Evolutionary conservation across 2,888 invertebrate species (phyloP).

Genomic region (Dendrolimus pini): DNA sequence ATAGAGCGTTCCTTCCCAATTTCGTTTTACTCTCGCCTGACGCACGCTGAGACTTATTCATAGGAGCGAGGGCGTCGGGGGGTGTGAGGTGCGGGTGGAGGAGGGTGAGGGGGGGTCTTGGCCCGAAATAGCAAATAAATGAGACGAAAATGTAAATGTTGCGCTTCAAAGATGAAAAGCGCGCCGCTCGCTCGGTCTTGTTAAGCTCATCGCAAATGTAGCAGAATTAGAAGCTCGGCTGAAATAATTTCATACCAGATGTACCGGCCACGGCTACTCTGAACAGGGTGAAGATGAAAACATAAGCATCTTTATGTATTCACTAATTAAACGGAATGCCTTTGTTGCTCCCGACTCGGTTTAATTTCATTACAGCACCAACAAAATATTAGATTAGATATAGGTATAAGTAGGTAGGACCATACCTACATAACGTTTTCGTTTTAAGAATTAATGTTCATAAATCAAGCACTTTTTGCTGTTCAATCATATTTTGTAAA

Average conservation of each 20-base stretch:
- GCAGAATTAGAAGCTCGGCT: constrained; percentile 70
- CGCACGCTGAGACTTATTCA: constrained; percentile 71
- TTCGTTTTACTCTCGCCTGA: constrained; percentile 68
- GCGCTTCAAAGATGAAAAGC: constrained; percentile 76
- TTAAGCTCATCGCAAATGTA: constrained; percentile 75
- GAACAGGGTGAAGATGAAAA: constrained; percentile 32
- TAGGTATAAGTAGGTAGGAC: too few species aligned
- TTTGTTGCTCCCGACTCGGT: constrained; percentile 9
- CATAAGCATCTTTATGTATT: constrained; percentile 26
- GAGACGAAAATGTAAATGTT: constrained; percentile 78
- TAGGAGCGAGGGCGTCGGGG: constrained; percentile 51
- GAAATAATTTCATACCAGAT: constrained; percentile 70
- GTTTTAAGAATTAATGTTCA: background rate
- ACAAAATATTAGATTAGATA: background rate
- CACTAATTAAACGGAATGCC: constrained; percentile 27
- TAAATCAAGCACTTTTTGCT: too few species aligned
- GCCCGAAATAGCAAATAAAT: constrained; percentile 77
- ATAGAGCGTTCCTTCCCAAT: constrained; percentile 75
- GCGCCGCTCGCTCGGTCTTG: constrained; percentile 65
- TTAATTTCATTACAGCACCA: background rate
- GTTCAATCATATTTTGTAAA: too few species aligned
- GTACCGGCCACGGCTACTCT: constrained; percentile 27
- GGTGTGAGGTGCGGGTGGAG: constrained; percentile 24
- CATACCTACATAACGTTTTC: background rate
- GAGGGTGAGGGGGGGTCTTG: constrained; percentile 39